These are phyloP conservation scores for Labia minor DNA, from an alignment of 2,888 invertebrate species.

Conservation along the genomic window DNA sequence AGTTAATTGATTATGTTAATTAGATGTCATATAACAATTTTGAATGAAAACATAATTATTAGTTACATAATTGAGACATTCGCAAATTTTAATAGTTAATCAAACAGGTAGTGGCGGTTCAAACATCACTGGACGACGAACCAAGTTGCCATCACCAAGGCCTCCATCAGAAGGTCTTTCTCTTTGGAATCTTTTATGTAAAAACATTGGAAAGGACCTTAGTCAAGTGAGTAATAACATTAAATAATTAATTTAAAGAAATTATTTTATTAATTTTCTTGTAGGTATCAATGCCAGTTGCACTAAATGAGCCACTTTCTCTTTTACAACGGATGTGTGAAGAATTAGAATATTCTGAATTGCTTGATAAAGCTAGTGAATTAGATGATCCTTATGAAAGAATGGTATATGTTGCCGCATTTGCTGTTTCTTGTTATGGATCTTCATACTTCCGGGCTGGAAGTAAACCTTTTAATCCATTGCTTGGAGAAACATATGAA, in stretches of 20 bases:
- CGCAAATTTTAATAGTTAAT: conserved; percentile 3
- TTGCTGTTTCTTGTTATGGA: conserved; percentile 71
- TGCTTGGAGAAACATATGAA: conserved; percentile 74
- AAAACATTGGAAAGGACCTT: conserved; percentile 76
- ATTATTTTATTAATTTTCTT: not conserved
- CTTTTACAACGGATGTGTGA: conserved; percentile 59
- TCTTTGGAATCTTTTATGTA: conserved; percentile 66
- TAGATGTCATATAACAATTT: not conserved
- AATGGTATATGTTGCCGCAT: conserved; percentile 66
- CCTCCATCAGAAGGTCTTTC: conserved; percentile 66
- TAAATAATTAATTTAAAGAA: too few relatives aligned
- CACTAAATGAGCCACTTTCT: conserved; percentile 65
- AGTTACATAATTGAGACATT: not conserved
- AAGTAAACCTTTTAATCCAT: conserved; percentile 75
- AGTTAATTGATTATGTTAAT: conserved; percentile 24
- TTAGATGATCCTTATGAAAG: conserved; percentile 56
- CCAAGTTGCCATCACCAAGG: conserved; percentile 56
- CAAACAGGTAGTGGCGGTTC: conserved; percentile 17
- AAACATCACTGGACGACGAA: conserved; percentile 46
- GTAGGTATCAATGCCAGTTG: conserved; percentile 62
- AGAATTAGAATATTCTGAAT: conserved; percentile 70
- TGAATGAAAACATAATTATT: not conserved
- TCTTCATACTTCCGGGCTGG: conserved; percentile 61
- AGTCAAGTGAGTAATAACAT: conserved; percentile 48
- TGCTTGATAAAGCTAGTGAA: conserved; percentile 62